Base-by-base conservation (phyloP, 2,113 vertebrate genomes). In the Siniperca chuatsi region DNA sequence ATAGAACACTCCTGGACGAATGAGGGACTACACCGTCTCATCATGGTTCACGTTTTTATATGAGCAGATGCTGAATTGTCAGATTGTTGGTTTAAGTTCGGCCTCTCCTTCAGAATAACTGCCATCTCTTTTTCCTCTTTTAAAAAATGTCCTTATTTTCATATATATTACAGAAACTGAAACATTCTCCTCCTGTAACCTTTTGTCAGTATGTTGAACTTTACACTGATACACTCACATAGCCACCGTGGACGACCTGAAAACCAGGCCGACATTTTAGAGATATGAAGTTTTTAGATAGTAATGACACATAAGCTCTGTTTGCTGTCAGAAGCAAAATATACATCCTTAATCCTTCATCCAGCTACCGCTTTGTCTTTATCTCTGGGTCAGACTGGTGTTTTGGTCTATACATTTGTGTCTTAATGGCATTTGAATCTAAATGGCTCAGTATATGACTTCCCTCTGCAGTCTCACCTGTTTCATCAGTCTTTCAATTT, bases 241-340 rank as follows among this genome's bases (percentile, higher is more conserved):
- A 3, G 6, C 54, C 64, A 3, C 15, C 20, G 1, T 55, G 16
- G 8, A 23, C 23, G 0, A 65, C 48, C 29, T 54, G 40, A 13
- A 25, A 78, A 46, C 54, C 60, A 37, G 44, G 42, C 35, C 35
- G 18, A 67, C 81, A 58, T 71, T 60, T 79, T 57, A 11, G 58
- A 79, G 70, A 70, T n/a, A n/a, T 46, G 62, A 40, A 16, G 65
- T 44, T 78, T 61, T 44, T 70, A 74, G 60, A 83, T 82, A 1
- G 72, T 40, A 67, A 50, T 54, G 52, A 86, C 29, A 18, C 8
- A 13, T 4, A 42, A 52, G 20, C 33, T 66, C 52, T 33, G 16
- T 74, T 77, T 50, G 23, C 33, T 79, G 62, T 44, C 60, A 58
- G 55, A 66, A 8, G n/a, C 23, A n/a, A 57, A 58, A 65, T 12